Evolutionary conservation across 2,797 vertebrate species (phyloP), one percentile per base, ranked within the genome.

Genomic region (Sebastes steindachneri): DNA sequence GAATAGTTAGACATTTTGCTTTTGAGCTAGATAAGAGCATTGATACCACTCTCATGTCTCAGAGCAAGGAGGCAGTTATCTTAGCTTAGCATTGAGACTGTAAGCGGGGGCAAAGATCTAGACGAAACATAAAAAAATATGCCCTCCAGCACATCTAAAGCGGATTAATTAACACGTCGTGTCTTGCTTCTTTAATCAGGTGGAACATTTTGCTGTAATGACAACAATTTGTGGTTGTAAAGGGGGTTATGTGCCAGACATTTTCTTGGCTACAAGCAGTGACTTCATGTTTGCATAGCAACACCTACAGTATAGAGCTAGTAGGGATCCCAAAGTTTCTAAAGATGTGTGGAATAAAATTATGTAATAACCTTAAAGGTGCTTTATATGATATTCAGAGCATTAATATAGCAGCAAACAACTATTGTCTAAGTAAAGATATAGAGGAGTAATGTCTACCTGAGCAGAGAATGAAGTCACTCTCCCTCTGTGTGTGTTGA

Each of bases 211-310:
- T 54, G 25, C 15, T 64, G 54, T 75, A 71, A 64, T 67, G 31
- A 57, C n/a, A 62, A 26, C 23, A 67, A 45, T 75, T 80, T 78
- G 79, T 62, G 66, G 83, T 85, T 89, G 70, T 54, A 65, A 5
- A 33, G 33, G 31, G 21, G n/a, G 33, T 48, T 60, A 55, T 45
- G 17, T 65, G 64, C 29, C 58, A 83, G 48, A 68, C 15, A 8
- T 11, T 45, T 63, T 68, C 60, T 77, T 63, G 48, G 73, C 82
- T 35, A 3, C 23, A 29, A 79, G 73, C 66, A 63, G 33, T 41
- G 17, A 25, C 55, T 69, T 64, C 7, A 71, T 41, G 33, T 80
- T 75, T 72, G 33, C 60, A 29, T 33, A 55, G 26, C 35, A 26
- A 41, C 21, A 19, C 33, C 33, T 14, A 37, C 14, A 35, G 33